A percentile compares a stretch with the other conserved stretches of the same genome.
These are phyloP conservation scores for Dicrurus megarhynchus DNA, from an alignment of 2,113 vertebrate species.

Conservation along the genomic window DNA sequence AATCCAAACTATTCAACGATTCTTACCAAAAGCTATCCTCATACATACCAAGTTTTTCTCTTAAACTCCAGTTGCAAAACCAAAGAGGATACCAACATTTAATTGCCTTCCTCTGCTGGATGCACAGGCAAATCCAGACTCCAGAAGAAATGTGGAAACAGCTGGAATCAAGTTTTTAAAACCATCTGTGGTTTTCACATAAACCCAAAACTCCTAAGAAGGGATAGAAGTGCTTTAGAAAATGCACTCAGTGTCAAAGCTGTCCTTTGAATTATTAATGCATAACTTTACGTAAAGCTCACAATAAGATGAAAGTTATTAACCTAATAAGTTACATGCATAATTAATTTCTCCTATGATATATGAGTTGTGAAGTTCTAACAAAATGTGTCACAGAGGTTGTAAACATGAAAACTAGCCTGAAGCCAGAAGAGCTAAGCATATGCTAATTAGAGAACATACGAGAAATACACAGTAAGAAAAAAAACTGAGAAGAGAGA, in stretches of 20 bases:
- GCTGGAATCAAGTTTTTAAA: neutral
- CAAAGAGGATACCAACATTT: neutral
- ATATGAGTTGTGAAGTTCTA: constrained; percentile 25
- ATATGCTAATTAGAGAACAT: constrained; percentile 18
- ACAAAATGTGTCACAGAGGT: neutral
- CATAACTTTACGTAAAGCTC: neutral
- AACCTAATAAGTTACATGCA: constrained; percentile 42
- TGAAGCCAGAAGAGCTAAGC: constrained; percentile 24
- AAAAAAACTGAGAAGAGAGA: neutral
- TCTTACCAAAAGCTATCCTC: neutral
- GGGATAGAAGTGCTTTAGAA: neutral
- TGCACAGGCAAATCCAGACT: neutral
- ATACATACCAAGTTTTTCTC: neutral
- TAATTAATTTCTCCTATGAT: constrained; percentile 50
- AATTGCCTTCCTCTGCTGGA: neutral
- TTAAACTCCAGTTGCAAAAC: neutral
- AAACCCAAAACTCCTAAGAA: neutral
- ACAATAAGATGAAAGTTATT: constrained; percentile 24
- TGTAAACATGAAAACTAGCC: constrained; percentile 53
- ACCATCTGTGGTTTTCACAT: neutral
- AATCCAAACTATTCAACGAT: neutral
- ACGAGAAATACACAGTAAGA: neutral
- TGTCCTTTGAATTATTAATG: constrained; percentile 32
- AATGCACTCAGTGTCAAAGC: neutral
- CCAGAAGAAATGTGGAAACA: neutral